phyloP scores from a whole-genome alignment of 2,888 invertebrate species.

The Cephus pygmeus region DNA sequence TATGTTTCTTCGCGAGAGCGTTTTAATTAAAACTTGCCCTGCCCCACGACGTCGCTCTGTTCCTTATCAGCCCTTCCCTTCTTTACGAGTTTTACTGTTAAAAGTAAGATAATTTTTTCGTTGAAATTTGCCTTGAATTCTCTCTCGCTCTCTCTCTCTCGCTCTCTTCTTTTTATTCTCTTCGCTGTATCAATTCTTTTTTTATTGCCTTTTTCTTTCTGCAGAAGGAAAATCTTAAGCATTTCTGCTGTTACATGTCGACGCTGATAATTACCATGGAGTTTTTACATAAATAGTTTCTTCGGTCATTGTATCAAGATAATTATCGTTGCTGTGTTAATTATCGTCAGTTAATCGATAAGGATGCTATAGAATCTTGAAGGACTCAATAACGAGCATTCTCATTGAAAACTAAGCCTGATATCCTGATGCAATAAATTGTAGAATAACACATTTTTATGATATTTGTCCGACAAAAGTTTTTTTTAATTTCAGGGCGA shows the following conservation, averaged over 20 bases:
- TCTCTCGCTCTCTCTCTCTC: background rate
- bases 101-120: background rate
- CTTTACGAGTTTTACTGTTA: background rate
- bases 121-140: background rate
- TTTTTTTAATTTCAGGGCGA: slow-evolving; percentile 76
- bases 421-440: background rate
- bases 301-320: background rate
- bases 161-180: background rate
- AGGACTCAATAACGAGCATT: background rate
- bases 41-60: background rate
- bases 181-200: background rate
- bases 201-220: background rate
- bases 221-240: background rate
- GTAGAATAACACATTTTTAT: background rate
- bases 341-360: background rate
- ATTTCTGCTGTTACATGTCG: background rate
- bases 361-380: background rate
- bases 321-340: background rate
- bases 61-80: background rate
- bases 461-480: background rate
- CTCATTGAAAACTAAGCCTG: background rate
- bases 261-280: no score
- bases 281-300: background rate
- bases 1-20: background rate
- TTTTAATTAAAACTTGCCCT: background rate